Evolutionary conservation across 2,797 vertebrate genomes (phyloP).

Genomic region (Cynopterus sphinx): DNA sequence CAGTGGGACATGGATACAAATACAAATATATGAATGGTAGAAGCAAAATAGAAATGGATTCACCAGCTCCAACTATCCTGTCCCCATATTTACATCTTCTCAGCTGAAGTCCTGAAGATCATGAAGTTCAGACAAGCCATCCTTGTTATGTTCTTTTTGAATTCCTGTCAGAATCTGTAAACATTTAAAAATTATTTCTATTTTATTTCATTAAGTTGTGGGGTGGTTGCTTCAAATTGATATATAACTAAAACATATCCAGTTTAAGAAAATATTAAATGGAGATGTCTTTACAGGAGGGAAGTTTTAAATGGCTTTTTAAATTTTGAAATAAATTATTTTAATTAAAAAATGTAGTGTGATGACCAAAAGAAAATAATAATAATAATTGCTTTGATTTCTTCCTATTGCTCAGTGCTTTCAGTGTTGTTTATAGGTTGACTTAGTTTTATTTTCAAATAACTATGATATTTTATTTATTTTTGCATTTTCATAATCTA

Average conservation of each 20-base stretch:
- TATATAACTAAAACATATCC: neutral
- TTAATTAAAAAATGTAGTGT: neutral
- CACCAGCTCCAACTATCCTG: neutral
- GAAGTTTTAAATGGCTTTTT: neutral
- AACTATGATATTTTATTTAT: neutral
- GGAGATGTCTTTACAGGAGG: neutral
- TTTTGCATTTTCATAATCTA: neutral
- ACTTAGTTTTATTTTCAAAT: neutral
- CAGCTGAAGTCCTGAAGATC: neutral
- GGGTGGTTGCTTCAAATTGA: neutral
- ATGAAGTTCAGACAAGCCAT: neutral
- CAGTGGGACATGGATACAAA: neutral
- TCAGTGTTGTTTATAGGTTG: neutral
- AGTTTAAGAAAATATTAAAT: neutral
- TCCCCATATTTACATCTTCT: neutral
- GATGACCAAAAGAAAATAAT: neutral
- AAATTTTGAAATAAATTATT: neutral
- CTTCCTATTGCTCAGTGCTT: neutral
- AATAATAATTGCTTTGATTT: neutral
- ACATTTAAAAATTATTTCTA: neutral
- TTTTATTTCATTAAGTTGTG: neutral
- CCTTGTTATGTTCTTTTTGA: fast-evolving
- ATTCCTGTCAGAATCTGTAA: neutral
- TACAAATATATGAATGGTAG: neutral
- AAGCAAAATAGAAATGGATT: neutral